phyloP scores from a whole-genome alignment of 2,797 vertebrate species.

The Pipistrellus kuhlii region DNA sequence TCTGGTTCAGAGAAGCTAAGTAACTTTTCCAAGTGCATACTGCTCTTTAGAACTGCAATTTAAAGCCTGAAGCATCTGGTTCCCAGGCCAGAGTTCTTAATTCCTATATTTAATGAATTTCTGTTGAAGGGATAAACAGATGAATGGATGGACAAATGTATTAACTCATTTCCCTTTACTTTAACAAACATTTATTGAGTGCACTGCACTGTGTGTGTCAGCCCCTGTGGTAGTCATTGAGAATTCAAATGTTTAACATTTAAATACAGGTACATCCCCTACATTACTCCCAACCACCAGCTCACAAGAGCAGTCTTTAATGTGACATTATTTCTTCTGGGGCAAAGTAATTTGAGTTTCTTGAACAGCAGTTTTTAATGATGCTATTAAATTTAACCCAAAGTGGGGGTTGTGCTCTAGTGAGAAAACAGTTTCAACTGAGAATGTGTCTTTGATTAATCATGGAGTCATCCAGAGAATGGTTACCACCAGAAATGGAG shows the following conservation, averaged over 20 bases:
- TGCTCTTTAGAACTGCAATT: constrained; percentile 55
- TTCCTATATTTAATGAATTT: constrained; percentile 71
- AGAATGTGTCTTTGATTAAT: constrained; percentile 66
- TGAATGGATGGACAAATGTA: constrained; percentile 67
- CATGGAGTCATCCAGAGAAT: constrained; percentile 63
- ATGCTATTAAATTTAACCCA: constrained; percentile 71
- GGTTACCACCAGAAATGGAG: constrained; percentile 58
- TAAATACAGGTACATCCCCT: neutral
- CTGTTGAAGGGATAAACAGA: constrained; percentile 72
- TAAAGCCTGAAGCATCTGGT: constrained; percentile 60
- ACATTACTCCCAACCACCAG: neutral
- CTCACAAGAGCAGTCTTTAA: constrained; percentile 58
- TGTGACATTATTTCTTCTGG: constrained; percentile 55
- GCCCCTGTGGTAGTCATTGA: constrained; percentile 44
- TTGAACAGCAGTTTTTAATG: constrained; percentile 70
- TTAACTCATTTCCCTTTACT: constrained; percentile 68
- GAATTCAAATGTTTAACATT: constrained; percentile 51
- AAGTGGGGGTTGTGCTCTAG: neutral
- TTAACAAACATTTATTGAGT: constrained; percentile 63
- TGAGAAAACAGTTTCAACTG: constrained; percentile 61
- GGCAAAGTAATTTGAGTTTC: constrained; percentile 61
- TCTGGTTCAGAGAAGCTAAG: constrained; percentile 31
- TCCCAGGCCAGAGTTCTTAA: constrained; percentile 64
- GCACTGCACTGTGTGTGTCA: constrained; percentile 36
- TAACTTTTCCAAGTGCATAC: constrained; percentile 49